Percentiles rank a stretch among this genome's conserved stretches.
phyloP scores from a whole-genome alignment of 2,888 invertebrate genomes.

The Salpingus planirostris region DNA sequence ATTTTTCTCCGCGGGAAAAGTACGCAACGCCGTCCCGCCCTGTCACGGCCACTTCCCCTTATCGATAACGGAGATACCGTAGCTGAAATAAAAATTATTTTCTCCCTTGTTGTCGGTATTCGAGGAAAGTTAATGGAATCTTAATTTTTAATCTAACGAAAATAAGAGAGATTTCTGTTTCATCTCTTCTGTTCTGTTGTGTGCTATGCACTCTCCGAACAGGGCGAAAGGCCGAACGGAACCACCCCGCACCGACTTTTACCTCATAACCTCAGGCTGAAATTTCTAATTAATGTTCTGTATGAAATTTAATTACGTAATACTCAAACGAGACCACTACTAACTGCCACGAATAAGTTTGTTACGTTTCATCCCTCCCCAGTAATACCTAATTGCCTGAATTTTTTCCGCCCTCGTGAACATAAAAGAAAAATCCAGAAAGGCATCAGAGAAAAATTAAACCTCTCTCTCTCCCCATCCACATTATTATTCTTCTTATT shows the following conservation, averaged over 20 bases:
- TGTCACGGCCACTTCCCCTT: too few species aligned
- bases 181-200: too few species aligned
- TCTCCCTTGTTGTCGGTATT: too few species aligned
- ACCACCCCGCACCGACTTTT: constrained; percentile 21
- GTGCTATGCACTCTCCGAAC: too few species aligned
- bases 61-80: too few species aligned
- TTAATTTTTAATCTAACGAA: constrained; percentile 29
- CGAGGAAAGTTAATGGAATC: constrained; percentile 29
- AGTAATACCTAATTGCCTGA: background rate
- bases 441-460: too few species aligned
- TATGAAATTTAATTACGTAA: constrained; percentile 32
- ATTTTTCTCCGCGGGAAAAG: constrained; percentile 18
- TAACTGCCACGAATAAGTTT: constrained; percentile 1
- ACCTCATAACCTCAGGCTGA: constrained; percentile 30
- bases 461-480: too few species aligned
- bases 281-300: constrained; percentile 32
- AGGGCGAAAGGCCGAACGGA: too few species aligned
- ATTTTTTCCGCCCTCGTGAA: too few species aligned
- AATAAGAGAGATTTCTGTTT: constrained; percentile 26
- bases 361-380: constrained; percentile 1
- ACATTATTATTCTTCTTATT: too few species aligned
- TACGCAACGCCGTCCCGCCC: too few species aligned
- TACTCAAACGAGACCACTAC: constrained; percentile 11
- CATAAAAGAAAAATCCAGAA: too few species aligned
- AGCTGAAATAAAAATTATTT: constrained; percentile 23